These are phyloP conservation scores for Monopterus albus DNA, from an alignment of 2,113 vertebrate species.

Conservation along the genomic window DNA sequence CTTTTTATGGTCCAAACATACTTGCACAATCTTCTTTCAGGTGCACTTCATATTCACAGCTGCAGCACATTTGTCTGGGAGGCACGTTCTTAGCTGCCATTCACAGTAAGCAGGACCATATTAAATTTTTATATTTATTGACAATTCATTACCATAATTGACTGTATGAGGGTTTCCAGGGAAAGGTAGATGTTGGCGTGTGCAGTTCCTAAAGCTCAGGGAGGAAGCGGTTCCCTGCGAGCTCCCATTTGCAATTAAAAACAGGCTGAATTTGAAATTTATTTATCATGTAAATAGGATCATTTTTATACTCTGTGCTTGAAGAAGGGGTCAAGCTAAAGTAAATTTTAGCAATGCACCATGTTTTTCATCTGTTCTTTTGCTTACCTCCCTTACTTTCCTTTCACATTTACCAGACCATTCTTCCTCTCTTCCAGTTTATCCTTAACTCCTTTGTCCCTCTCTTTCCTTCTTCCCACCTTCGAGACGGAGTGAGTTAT, in stretches of 20 bases:
- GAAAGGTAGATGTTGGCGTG: slow-evolving; percentile 82
- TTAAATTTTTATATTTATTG: slow-evolving; percentile 99
- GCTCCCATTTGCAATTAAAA: slow-evolving; percentile 98
- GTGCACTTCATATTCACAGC: slow-evolving; percentile 93
- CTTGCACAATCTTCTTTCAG: slow-evolving; percentile 80
- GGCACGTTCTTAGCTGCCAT: slow-evolving; percentile 95
- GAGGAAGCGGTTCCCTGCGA: slow-evolving; percentile 83
- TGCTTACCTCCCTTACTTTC: neutral
- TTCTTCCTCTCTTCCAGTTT: slow-evolving; percentile 61
- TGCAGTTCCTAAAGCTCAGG: slow-evolving; percentile 87
- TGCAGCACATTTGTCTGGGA: slow-evolving; percentile 96
- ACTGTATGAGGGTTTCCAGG: slow-evolving; percentile 90
- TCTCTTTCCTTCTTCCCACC: slow-evolving; percentile 48
- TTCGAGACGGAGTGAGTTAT: slow-evolving; percentile 85
- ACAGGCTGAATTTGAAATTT: slow-evolving; percentile 87
- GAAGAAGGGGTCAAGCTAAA: slow-evolving; percentile 25
- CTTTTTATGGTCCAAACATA: neutral
- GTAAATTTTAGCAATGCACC: slow-evolving; percentile 14
- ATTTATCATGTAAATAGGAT: slow-evolving; percentile 93
- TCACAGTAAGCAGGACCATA: slow-evolving; percentile 93
- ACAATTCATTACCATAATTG: slow-evolving; percentile 99
- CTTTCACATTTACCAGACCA: neutral
- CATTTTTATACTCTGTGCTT: slow-evolving; percentile 74
- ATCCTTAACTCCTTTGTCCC: slow-evolving; percentile 52
- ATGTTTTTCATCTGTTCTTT: neutral